A percentile compares a stretch with the other conserved stretches of the same genome.
These are phyloP conservation scores for Hyposmocoma kahamanoa DNA, from an alignment of 1,140 invertebrate genomes.

Conservation along the genomic window DNA sequence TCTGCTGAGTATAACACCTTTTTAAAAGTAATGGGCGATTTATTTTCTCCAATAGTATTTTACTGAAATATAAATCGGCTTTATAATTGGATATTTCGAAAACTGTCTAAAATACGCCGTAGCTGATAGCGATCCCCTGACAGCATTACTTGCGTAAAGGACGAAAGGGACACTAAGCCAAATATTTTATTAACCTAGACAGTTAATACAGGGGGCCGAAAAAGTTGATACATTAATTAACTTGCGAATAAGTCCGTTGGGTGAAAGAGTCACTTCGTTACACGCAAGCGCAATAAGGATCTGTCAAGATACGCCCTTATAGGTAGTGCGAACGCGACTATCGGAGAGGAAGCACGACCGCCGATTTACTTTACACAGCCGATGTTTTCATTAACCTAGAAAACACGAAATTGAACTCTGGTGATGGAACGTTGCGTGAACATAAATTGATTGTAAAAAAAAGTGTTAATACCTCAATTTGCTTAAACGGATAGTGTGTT, in stretches of 20 bases:
- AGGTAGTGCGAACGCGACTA: constrained; percentile 47
- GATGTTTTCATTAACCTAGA: constrained; percentile 38
- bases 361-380: constrained; percentile 10
- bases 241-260: constrained; percentile 61
- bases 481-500: constrained; percentile 14
- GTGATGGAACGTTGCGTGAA: constrained; percentile 14
- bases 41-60: too few relatives aligned
- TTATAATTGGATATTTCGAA: too few relatives aligned
- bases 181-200: constrained; percentile 66
- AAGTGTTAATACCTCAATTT: background rate
- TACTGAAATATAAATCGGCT: too few relatives aligned
- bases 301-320: constrained; percentile 54
- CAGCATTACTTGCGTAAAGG: too few relatives aligned
- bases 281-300: constrained; percentile 57
- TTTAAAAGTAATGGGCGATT: too few relatives aligned
- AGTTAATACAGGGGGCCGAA: constrained; percentile 51
- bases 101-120: too few relatives aligned
- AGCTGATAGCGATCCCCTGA: too few relatives aligned
- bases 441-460: constrained; percentile 8
- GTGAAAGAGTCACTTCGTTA: constrained; percentile 59
- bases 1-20: too few relatives aligned
- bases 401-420: constrained; percentile 26
- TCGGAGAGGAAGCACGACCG: constrained; percentile 33
- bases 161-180: constrained; percentile 28
- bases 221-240: constrained; percentile 74